Conservation (phyloP, 1,140 invertebrate species). For the Neomicropteryx cornuta region DNA sequence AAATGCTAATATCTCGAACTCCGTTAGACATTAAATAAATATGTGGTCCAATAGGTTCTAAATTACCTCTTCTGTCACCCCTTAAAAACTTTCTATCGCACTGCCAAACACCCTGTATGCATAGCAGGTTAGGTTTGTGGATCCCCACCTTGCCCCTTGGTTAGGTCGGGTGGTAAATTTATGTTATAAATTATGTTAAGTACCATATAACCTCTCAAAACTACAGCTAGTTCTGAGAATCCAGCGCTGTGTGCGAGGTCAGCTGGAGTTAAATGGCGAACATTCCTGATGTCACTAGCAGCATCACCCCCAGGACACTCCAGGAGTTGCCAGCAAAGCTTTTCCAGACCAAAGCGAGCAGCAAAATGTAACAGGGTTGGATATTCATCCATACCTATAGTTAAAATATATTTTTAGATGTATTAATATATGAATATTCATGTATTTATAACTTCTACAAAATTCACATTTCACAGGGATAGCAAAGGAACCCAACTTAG, state of each 20-base stretch:
- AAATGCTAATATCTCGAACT: too few relatives aligned
- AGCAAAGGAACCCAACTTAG: too few relatives aligned
- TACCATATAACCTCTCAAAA: constrained; percentile 67
- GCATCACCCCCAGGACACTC: constrained; percentile 73
- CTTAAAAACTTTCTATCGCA: too few relatives aligned
- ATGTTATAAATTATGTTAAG: too few relatives aligned
- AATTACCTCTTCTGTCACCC: too few relatives aligned
- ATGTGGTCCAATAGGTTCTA: too few relatives aligned
- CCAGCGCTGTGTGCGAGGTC: constrained; percentile 66
- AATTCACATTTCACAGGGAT: not conserved
- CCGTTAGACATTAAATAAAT: too few relatives aligned
- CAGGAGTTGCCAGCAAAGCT: constrained; percentile 67
- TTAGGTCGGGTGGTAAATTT: too few relatives aligned
- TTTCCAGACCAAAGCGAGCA: constrained; percentile 72
- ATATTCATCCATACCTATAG: constrained; percentile 63
- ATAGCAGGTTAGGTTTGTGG: too few relatives aligned
- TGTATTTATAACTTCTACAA: not conserved
- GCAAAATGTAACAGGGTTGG: constrained; percentile 83
- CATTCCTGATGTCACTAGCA: constrained; percentile 67
- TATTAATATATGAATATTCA: not conserved
- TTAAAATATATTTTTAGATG: constrained; percentile 1
- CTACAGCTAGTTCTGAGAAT: constrained; percentile 56
- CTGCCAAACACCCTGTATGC: too few relatives aligned
- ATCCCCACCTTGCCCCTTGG: too few relatives aligned
- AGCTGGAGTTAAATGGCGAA: constrained; percentile 64